A percentile compares a stretch with the other conserved stretches of the same genome.
Evolutionary conservation across 2,113 vertebrate genomes (phyloP).

Genomic region (Malaclemys terrapin): DNA sequence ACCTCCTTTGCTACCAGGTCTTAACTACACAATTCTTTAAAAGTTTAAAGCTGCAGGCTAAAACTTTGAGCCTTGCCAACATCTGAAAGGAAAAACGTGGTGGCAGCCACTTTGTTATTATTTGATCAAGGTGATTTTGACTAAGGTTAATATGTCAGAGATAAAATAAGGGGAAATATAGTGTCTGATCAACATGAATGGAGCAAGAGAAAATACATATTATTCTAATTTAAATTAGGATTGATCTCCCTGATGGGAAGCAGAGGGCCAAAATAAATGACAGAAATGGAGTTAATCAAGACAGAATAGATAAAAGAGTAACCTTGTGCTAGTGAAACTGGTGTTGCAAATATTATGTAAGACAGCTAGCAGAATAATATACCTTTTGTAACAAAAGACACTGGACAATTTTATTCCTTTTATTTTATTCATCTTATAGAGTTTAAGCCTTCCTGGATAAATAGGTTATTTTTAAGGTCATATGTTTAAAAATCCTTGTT

Average conservation of each 20-base stretch:
- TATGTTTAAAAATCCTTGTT: neutral
- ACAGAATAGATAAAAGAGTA: constrained; percentile 9
- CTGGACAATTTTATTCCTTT: neutral
- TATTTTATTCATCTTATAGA: neutral
- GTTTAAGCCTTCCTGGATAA: neutral
- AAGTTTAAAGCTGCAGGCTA: neutral
- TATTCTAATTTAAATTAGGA: constrained; percentile 74
- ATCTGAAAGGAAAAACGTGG: neutral
- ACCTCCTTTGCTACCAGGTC: neutral
- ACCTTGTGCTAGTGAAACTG: constrained; percentile 28
- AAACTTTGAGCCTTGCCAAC: neutral
- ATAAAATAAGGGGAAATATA: neutral
- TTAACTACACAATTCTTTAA: neutral
- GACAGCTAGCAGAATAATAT: constrained; percentile 13
- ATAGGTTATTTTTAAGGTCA: neutral
- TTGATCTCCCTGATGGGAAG: constrained; percentile 73
- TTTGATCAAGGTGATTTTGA: neutral
- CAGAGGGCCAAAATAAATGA: constrained; percentile 75
- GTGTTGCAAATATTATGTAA: constrained; percentile 53
- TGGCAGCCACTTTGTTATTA: neutral
- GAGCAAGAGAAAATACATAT: constrained; percentile 47
- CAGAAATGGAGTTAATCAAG: constrained; percentile 73
- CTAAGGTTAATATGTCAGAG: constrained; percentile 16
- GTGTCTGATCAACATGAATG: constrained; percentile 46
- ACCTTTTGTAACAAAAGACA: neutral